Evolutionary conservation across 2,888 invertebrate genomes (phyloP).

Genomic region (Chamaedrilus cognettii): DNA sequence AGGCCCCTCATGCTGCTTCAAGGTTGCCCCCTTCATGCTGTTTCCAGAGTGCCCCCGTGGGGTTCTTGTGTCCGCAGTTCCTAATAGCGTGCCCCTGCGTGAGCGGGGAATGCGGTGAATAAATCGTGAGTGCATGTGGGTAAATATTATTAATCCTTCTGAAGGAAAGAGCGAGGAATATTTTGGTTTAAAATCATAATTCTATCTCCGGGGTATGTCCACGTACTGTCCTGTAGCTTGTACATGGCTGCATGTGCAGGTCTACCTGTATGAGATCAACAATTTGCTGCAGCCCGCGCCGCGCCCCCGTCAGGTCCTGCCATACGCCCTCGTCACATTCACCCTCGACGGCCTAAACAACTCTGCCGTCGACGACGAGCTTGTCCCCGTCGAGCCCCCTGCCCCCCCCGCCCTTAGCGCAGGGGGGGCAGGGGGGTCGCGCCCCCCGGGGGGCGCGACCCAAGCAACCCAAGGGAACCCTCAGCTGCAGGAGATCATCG

Average conservation of each 20-base stretch:
- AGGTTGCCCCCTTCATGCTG: no score
- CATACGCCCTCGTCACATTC: slow-evolving; percentile 35
- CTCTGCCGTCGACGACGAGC: slow-evolving; percentile 28
- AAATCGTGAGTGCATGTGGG: no score
- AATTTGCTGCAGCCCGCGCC: slow-evolving; percentile 33
- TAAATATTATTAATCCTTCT: no score
- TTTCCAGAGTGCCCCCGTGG: no score
- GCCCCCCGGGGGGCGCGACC: neutral
- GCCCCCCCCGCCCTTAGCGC: no score
- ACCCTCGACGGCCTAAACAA: slow-evolving; percentile 28
- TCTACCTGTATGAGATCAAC: slow-evolving; percentile 41
- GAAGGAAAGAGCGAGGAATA: no score
- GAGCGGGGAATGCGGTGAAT: no score
- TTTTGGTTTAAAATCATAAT: no score
- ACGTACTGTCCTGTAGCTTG: neutral
- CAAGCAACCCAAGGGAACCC: slow-evolving; percentile 32
- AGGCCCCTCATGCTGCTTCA: no score
- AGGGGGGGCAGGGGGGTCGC: neutral
- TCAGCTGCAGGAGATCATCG: slow-evolving; percentile 34
- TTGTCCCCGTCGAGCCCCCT: slow-evolving; percentile 23
- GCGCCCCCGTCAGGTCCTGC: slow-evolving; percentile 35
- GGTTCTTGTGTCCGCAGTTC: no score
- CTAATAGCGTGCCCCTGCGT: no score
- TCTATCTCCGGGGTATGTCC: no score
- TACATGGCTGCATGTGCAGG: slow-evolving; percentile 22